Evolutionary conservation across 1,140 invertebrate genomes (phyloP), one percentile per base, ranked within the genome.

Genomic region (Drosophila lacertosa): DNA sequence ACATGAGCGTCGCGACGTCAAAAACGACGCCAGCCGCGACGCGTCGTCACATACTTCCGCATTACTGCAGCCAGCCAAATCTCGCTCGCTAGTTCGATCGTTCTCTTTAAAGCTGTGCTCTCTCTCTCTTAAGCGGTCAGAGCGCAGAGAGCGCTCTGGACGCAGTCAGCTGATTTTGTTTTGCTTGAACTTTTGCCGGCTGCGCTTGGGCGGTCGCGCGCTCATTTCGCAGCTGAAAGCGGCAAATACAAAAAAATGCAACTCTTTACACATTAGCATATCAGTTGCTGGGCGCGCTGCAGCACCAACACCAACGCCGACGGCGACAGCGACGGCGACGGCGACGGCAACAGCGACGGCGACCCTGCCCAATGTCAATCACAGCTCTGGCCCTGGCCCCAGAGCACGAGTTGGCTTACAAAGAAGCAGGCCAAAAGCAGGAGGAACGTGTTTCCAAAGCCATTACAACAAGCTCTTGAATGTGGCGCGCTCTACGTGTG

Each of bases 141-240:
- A n/a, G n/a, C n/a, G n/a, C n/a, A n/a, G 26, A 2, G 26, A 2
- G 26, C 26, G 26, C 26, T 48, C 47, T 16, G 22, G 10, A n/a
- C 33, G 32, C 44, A 69, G 73, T 80, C 80, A 88, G 82, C 82
- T 88, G 82, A 83, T 88, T 88, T 88, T 88, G 82, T 88, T 88
- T 88, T 89, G 82, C 83, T 88, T 88, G 83, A 83, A 88, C 83
- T 88, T 88, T 89, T 83, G 78, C 83, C 83, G 82, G 83, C 63
- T 89, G 60, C 48, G 67, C 53, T 32, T 29, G 44, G 45, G 57
- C 63, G 67, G 42, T 13, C 16, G 44, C 18, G 42, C 37, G 73
- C 77, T 74, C 62, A 47, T 59, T 75, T 75, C 80, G 48, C 40
- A 53, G 64, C 50, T 37, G 32, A 26, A 26, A 39, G 51, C 64